Evolutionary conservation across 2,113 vertebrate genomes (phyloP).

Genomic region (Thomomys bottae): DNA sequence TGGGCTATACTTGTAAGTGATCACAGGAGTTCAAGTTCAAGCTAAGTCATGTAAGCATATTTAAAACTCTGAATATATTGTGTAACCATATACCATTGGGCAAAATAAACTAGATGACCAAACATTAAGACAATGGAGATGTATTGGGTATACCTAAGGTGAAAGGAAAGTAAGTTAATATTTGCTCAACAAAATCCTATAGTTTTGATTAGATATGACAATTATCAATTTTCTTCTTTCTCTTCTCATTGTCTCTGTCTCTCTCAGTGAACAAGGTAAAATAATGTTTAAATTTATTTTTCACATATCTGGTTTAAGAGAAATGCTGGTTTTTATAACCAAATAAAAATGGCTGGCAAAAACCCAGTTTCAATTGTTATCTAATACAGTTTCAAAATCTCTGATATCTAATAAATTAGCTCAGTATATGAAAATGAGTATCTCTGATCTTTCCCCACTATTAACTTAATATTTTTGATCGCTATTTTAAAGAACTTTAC

Average conservation of each 20-base stretch:
- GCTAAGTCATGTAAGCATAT: not conserved
- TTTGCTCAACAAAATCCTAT: not conserved
- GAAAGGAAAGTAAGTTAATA: not conserved
- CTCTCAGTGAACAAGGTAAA: not conserved
- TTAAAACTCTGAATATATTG: not conserved
- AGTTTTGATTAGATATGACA: slow-evolving; percentile 28
- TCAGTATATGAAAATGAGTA: not conserved
- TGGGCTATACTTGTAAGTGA: not conserved
- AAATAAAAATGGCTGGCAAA: slow-evolving; percentile 30
- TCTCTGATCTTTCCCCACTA: slow-evolving; percentile 24
- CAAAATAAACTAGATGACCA: not conserved
- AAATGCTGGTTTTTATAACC: slow-evolving; percentile 30
- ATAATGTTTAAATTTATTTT: slow-evolving; percentile 20
- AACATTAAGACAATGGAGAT: not conserved
- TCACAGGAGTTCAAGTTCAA: not conserved
- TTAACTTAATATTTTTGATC: slow-evolving; percentile 27
- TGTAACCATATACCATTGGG: not conserved
- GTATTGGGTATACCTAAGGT: not conserved
- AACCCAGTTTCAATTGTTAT: slow-evolving; percentile 1
- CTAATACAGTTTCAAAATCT: slow-evolving; percentile 44
- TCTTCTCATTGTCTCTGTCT: not conserved
- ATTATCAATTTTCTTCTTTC: not conserved
- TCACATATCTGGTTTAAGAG: slow-evolving; percentile 8
- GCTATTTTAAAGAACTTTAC: not conserved
- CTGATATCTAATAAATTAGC: not conserved